Evolutionary conservation across 2,888 invertebrate genomes (phyloP).

Genomic region (Tipula helvola): DNA sequence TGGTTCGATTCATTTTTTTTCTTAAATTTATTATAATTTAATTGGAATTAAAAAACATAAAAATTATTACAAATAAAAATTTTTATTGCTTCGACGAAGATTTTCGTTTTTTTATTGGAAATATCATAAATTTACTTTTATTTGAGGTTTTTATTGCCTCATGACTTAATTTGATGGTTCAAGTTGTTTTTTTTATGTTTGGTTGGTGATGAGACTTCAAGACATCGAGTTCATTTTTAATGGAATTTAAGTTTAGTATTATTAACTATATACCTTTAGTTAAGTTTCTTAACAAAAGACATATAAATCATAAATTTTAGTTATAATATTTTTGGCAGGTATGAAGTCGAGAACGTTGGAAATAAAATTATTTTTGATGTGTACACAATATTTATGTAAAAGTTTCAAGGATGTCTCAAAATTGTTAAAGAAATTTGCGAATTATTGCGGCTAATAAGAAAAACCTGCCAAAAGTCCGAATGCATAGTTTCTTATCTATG

Average conservation of each 20-base stretch:
- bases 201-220: neutral
- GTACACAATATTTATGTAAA: neutral
- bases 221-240: neutral
- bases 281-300: neutral
- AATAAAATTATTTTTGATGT: neutral
- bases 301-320: neutral
- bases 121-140: neutral
- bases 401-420: neutral
- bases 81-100: neutral
- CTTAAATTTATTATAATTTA: neutral
- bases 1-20: neutral
- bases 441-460: no score
- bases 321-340: neutral
- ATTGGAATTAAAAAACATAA: neutral
- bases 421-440: neutral
- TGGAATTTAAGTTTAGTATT: neutral
- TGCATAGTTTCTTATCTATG: no score
- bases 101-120: neutral
- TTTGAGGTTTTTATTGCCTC: conserved; percentile 4
- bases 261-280: neutral
- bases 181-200: neutral
- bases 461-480: no score
- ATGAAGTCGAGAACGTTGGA: neutral
- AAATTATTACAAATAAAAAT: neutral
- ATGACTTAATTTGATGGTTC: conserved; percentile 4